phyloP scores from a whole-genome alignment of 2,888 invertebrate genomes.

The Drosophila mayaguana region DNA sequence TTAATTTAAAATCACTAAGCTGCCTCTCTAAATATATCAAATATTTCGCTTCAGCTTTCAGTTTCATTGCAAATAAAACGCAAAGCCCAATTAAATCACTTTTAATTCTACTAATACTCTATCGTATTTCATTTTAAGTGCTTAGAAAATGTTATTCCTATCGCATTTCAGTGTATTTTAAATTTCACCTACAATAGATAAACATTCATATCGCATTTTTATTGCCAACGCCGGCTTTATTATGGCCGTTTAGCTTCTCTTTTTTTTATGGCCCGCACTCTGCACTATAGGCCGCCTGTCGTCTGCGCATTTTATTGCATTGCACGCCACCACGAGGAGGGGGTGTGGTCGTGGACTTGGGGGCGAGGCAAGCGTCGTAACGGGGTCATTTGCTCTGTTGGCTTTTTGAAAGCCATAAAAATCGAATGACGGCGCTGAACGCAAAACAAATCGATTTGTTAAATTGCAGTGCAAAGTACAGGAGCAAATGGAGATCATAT shows the following conservation, averaged over 20 bases:
- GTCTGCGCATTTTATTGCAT: slow-evolving; percentile 71
- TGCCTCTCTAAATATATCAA: background rate
- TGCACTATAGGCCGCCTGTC: slow-evolving; percentile 54
- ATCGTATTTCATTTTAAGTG: background rate
- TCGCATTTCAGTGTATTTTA: slow-evolving; percentile 32
- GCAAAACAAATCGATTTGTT: slow-evolving; percentile 80
- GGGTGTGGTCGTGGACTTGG: background rate
- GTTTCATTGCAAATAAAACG: background rate
- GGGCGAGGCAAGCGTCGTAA: slow-evolving; percentile 24
- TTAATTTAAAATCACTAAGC: no score
- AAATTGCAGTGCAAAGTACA: slow-evolving; percentile 78
- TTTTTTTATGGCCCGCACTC: slow-evolving; percentile 65
- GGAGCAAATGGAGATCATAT: slow-evolving; percentile 7
- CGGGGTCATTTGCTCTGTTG: slow-evolving; percentile 71
- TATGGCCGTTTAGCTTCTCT: slow-evolving; percentile 72
- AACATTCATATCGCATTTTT: slow-evolving; percentile 57
- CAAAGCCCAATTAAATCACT: background rate
- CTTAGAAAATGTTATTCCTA: background rate
- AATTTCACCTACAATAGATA: slow-evolving; percentile 36
- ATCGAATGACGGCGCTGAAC: slow-evolving; percentile 67
- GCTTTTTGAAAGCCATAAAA: slow-evolving; percentile 77
- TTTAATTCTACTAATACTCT: background rate
- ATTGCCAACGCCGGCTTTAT: slow-evolving; percentile 66
- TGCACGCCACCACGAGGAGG: slow-evolving; percentile 34
- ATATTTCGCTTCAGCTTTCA: no score